Conservation (phyloP, 2,113 vertebrate species). For the Pelecanoides urinatrix region DNA sequence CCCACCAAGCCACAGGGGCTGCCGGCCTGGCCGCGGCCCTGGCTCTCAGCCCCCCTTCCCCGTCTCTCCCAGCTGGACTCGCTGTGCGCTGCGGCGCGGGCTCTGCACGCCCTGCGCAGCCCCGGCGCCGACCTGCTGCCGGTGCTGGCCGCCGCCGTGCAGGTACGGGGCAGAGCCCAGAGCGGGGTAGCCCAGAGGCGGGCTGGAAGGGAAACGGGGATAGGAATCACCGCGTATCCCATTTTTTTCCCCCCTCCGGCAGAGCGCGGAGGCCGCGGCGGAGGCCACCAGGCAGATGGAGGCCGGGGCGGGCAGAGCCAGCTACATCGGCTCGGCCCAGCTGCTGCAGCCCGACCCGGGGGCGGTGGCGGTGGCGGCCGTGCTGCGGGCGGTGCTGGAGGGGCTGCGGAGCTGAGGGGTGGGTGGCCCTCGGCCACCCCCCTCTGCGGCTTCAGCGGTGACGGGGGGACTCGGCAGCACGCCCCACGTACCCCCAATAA, state of each 20-base stretch:
- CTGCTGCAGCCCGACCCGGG: conserved; percentile 88
- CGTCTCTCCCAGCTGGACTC: conserved; percentile 82
- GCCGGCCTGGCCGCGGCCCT: background rate
- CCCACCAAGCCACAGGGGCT: too few relatives aligned
- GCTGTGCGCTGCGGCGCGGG: conserved; percentile 82
- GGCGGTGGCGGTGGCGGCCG: conserved; percentile 79
- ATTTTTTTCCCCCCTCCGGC: background rate
- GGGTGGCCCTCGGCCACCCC: accelerated
- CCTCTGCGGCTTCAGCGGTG: too few relatives aligned
- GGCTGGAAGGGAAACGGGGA: background rate
- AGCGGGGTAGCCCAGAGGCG: background rate
- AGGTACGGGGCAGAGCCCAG: conserved; percentile 60
- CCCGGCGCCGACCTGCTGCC: conserved; percentile 66
- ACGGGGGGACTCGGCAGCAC: accelerated
- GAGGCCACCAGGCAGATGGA: conserved; percentile 84
- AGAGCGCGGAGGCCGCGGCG: conserved; percentile 82
- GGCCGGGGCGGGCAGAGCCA: conserved; percentile 89
- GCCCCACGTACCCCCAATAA: background rate
- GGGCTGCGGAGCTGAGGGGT: conserved; percentile 57
- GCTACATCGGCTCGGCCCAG: conserved; percentile 82
- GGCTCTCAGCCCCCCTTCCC: background rate
- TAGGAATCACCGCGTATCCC: accelerated
- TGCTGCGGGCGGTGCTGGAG: conserved; percentile 78
- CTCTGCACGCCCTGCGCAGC: conserved; percentile 74
- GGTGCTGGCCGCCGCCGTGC: conserved; percentile 75